These are phyloP conservation scores for Tupiocoris notatus DNA, from an alignment of 2,888 invertebrate species.

Conservation along the genomic window DNA sequence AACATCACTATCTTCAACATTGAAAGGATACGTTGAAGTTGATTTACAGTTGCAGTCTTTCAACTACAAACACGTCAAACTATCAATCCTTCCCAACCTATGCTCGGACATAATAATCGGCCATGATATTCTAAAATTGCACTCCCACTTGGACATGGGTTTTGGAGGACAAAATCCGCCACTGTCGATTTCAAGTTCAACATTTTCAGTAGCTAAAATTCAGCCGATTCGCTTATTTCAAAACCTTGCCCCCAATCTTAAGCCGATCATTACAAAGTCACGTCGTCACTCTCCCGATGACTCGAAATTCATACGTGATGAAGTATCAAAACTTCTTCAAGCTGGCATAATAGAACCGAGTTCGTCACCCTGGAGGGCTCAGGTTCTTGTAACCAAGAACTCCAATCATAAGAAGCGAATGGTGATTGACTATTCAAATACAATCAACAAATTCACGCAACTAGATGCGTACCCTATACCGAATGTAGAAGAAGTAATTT, in stretches of 20 bases:
- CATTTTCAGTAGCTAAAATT: conserved; percentile 5
- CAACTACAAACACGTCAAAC: conserved; percentile 5
- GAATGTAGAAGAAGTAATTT: conserved; percentile 2
- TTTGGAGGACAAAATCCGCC: conserved; percentile 6
- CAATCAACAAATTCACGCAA: conserved; percentile 8
- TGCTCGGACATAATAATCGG: conserved; percentile 12
- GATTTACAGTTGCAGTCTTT: background rate
- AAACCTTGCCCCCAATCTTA: conserved; percentile 6
- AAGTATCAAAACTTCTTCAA: conserved; percentile 12
- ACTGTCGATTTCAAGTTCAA: conserved; percentile 11
- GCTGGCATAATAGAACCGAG: conserved; percentile 17
- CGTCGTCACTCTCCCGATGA: conserved; percentile 9
- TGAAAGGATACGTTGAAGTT: conserved; percentile 2
- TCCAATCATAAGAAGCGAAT: conserved; percentile 4
- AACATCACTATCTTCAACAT: conserved; percentile 4
- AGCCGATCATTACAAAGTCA: conserved; percentile 26
- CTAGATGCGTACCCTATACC: conserved; percentile 27
- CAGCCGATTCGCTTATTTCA: conserved; percentile 3
- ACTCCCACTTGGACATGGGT: background rate
- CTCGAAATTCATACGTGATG: conserved; percentile 24
- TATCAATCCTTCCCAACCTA: conserved; percentile 15
- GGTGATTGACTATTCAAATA: conserved; percentile 31
- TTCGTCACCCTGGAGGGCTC: conserved; percentile 26
- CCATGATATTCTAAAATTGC: conserved; percentile 9
- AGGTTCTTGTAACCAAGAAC: conserved; percentile 21